Base-by-base conservation (phyloP, 2,888 invertebrate genomes). In the Fragum fragum region DNA sequence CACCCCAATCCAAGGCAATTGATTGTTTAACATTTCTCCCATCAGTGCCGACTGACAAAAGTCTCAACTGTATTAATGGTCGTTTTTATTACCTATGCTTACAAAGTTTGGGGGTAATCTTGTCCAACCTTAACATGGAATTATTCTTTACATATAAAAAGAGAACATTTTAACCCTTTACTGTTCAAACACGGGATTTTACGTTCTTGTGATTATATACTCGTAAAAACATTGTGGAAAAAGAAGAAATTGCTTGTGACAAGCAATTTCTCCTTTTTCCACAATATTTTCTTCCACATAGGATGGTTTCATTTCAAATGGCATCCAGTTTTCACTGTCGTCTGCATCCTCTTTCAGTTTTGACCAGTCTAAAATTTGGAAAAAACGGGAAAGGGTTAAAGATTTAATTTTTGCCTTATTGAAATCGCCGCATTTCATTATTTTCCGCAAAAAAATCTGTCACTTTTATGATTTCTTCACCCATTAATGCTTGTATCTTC, bases 1-100 rank as follows among this genome's bases (percentile, higher is more conserved):
- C 79, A 75, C 70, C 66, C 79, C 55, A 80, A 85, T 81, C 82
- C 53, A 29, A 53, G 61, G 73, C 82, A 79, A 82, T 85, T 82
- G 77, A 82, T 85, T 85, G 70, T 61, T 66, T 66, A 42, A 42
- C 66, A 39, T 61, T 32, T 61, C 32, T 61, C 42, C 42, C 66
- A 23, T 42, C 23, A 42, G 6, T n/a, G 16, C 39, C 42, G 42
- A 39, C 9, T 39, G 39, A 66, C 66, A 66, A 66, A 42, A 42
- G 66, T 66, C 26, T 26, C 26, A 42, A 23, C 42, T 36, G 21
- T 1, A 6, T 66, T 66, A 42, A 66, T 42, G 39, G 32, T 26
- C 42, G 21, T 0, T 66, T 66, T 66, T 66, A 66, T 66, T 39
- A 42, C 42, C 66, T 14, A 21, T 21, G 42, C n/a, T 66, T 66